Base-by-base conservation (phyloP, 1,140 invertebrate species). In the Oppia nitens region DNA sequence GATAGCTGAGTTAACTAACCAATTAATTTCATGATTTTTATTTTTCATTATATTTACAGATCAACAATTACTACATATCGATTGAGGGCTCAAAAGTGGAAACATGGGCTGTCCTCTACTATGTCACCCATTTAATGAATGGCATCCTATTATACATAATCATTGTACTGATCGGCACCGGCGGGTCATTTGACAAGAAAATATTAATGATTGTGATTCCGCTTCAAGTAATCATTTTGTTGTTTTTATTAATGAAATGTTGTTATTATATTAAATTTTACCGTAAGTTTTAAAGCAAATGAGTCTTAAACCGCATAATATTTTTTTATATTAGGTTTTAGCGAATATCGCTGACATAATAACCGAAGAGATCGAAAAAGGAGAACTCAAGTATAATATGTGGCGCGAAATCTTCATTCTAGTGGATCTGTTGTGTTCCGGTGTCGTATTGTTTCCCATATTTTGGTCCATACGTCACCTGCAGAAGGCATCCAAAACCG, bases 161-260 rank as follows among this genome's bases (percentile, higher is more conserved):
- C 0, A 88, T 99, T 64, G 83, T 97, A 11, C 75, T 98, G 11
- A 89, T 99, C 63, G 95, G 95, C 32, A 94, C 94, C 28, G 95
- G 95, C 1, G 98, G 94, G 90, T 92, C 92, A 26, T 98, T 98
- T 68, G 95, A 98, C 66, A 95, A 97, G 71, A 95, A 93, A 70
- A 79, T 98, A n/a, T 98, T 99, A 68, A 90, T 98, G 82, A 86
- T 97, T 67, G 87, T 97, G 28, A 91, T 99, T 67, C 93, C 94
- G 9, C 73, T 98, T 32, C 94, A 98, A 79, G 91, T 93, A 68
- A 27, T 54, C 14, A 0, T 1, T n/a, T 21, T 63, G 1, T 14
- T 26, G 25, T 12, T 14, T 2, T 23, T 55, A n/a, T 24, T 53
- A 53, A 48, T 27, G 17, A n/a, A n/a, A n/a, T n/a, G n/a, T n/a